A percentile compares a stretch with the other conserved stretches of the same genome.
phyloP scores from a whole-genome alignment of 2,113 vertebrate species.

The Lycaon pictus region DNA sequence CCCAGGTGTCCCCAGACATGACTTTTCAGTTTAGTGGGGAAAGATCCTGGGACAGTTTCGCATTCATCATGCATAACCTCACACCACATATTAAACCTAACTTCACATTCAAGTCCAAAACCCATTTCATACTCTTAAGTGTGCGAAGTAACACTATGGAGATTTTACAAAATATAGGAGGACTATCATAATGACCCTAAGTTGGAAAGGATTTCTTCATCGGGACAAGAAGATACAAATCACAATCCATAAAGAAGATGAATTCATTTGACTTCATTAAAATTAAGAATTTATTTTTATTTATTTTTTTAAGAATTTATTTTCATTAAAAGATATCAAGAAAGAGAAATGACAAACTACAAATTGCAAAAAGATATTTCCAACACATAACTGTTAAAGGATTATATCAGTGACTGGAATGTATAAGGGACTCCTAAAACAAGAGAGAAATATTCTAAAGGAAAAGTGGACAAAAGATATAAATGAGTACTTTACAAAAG shows the following conservation, averaged over 20 bases:
- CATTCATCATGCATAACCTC: background rate
- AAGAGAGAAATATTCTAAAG: background rate
- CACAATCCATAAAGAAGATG: background rate
- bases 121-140: background rate
- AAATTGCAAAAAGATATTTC: background rate
- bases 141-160: slow-evolving; percentile 10
- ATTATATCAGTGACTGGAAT: background rate
- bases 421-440: slow-evolving; percentile 20
- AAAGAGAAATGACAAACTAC: slow-evolving; percentile 7
- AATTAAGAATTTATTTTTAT: slow-evolving; percentile 46
- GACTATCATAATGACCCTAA: background rate
- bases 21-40: background rate
- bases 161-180: slow-evolving; percentile 38
- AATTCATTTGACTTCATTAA: background rate
- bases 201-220: background rate
- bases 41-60: background rate
- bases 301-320: background rate
- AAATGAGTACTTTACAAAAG: slow-evolving; percentile 3
- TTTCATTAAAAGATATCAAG: slow-evolving; percentile 50
- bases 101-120: background rate
- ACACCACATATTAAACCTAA: background rate
- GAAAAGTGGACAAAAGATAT: background rate
- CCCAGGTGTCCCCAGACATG: too few relatives aligned
- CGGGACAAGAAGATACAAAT: background rate
- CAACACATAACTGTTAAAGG: background rate